Base-by-base conservation (phyloP, 2,888 invertebrate species). In the Ellobium chinense region DNA sequence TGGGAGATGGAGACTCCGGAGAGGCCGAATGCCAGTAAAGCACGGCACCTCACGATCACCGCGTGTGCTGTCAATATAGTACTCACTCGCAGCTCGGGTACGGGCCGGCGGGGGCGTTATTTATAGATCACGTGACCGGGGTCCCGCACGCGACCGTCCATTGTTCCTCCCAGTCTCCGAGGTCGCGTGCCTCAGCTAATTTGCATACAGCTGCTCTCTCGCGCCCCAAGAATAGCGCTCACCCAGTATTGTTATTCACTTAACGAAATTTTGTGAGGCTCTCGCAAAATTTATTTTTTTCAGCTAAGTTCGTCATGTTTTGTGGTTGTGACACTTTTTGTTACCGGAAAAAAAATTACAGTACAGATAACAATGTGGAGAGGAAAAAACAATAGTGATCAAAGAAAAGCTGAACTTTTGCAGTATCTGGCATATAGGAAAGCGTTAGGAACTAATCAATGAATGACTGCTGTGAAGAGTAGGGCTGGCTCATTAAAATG, bases 201-300 rank as follows among this genome's bases (percentile, higher is more conserved):
- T 76, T 65, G 76, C 76, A 76, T 76, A 66, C 76, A 76, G 76
- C 76, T 76, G 76, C 36, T 76, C 29, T 62, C 65, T 73, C 36
- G 18, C 34, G n/a, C 31, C 62, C 24, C 18, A 39, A 37, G 46
- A 74, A 72, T 58, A 72, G 27, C 58, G 36, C 60, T 72, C 72
- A 36, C 36, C 24, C 58, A 21, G 72, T 36, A 58, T 56, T 58
- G 56, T 58, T 36, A 37, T 72, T 60, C 58, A 27, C 12, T 2
- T n/a, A n/a, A 58, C 56, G 34, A 58, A 58, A 36, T 24, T 36
- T 58, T 14, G 36, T 36, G 36, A n/a, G n/a, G n/a, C n/a, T n/a
- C n/a, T n/a, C n/a, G n/a, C n/a, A n/a, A n/a, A n/a, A n/a, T 37
- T 36, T 24, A 34, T 36, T 27, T 31, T 5, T 58, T 72, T 36